Evolutionary conservation across 1,140 invertebrate species (phyloP).

Genomic region (Diprion similis): DNA sequence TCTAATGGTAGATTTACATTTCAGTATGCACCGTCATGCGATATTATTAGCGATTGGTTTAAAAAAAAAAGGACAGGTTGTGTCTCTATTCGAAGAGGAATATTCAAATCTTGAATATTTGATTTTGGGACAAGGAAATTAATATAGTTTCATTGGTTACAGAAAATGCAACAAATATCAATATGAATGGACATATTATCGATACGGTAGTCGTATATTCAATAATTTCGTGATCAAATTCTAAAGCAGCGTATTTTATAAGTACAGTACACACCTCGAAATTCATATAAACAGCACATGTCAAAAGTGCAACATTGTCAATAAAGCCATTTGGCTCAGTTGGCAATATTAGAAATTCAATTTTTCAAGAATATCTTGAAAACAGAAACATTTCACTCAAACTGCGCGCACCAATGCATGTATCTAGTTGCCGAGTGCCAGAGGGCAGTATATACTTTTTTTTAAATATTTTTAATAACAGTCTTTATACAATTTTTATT

Average conservation of each 20-base stretch:
- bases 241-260: constrained; percentile 33
- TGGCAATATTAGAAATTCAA: constrained; percentile 24
- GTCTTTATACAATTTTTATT: constrained; percentile 58
- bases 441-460: constrained; percentile 28
- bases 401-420: constrained; percentile 13
- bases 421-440: constrained; percentile 25
- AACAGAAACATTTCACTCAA: constrained; percentile 20
- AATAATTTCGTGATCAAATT: constrained; percentile 27
- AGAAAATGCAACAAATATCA: background rate
- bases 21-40: no score
- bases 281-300: constrained; percentile 26
- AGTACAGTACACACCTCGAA: constrained; percentile 37
- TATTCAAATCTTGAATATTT: background rate
- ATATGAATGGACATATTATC: background rate
- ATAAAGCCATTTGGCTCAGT: constrained; percentile 8
- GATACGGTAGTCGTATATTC: constrained; percentile 21
- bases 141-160: background rate
- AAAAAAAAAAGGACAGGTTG: no score
- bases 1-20: no score
- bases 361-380: constrained; percentile 30
- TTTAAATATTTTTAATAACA: constrained; percentile 49
- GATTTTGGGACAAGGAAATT: background rate
- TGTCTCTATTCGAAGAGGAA: background rate
- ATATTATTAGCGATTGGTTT: no score
- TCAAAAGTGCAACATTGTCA: background rate